A percentile compares a stretch with the other conserved stretches of the same genome.
Conservation (phyloP, 1,140 invertebrate species). For the Cydia pomonella region DNA sequence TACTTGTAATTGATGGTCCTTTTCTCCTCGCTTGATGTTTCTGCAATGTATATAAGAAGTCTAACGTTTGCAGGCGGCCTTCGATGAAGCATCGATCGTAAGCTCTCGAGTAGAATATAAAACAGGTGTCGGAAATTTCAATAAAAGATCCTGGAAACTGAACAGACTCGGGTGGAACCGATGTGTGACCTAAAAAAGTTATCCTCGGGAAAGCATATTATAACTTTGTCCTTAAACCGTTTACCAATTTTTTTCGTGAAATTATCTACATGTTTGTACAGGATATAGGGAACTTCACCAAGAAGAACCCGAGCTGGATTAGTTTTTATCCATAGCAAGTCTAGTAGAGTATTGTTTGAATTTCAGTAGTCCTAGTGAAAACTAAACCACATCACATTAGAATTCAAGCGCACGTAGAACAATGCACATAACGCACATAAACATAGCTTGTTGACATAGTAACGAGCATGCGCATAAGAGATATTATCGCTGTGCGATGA, state of each 20-base stretch:
- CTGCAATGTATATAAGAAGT: not conserved
- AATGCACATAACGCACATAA: constrained; percentile 32
- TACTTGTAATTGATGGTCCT: no score
- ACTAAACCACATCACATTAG: not conserved
- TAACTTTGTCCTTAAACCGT: not conserved
- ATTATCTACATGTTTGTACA: not conserved
- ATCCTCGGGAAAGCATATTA: not conserved
- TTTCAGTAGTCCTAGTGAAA: not conserved
- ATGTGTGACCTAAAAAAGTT: constrained; percentile 2
- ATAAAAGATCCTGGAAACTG: constrained; percentile 2
- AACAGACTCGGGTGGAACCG: not conserved
- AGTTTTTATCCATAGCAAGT: not conserved
- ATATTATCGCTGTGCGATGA: constrained; percentile 56
- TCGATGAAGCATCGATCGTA: constrained; percentile 17
- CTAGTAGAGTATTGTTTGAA: not conserved
- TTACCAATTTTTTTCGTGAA: not conserved
- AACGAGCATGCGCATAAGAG: constrained; percentile 67
- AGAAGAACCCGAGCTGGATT: not conserved
- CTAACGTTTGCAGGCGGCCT: not conserved
- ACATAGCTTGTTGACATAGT: constrained; percentile 70
- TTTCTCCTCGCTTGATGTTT: no score
- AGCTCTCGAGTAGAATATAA: constrained; percentile 23
- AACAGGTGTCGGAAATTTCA: constrained; percentile 28
- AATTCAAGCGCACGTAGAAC: constrained; percentile 11
- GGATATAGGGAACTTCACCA: not conserved